Evolutionary conservation across 1,140 invertebrate species (phyloP), one percentile per base, ranked within the genome.

Genomic region (Lordiphosa stackelbergi): DNA sequence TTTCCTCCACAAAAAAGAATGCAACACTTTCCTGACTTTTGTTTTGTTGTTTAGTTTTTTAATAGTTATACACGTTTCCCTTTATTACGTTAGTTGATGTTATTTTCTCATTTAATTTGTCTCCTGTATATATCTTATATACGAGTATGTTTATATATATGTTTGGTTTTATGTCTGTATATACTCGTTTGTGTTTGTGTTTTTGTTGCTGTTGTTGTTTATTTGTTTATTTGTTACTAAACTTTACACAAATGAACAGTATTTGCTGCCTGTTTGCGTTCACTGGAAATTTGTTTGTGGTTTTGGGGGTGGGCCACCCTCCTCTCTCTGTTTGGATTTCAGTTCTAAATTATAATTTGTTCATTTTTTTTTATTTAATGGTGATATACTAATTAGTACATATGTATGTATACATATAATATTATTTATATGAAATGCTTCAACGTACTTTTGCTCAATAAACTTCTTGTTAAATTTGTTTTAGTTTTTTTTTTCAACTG

Each of bases 71-170:
- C 78, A 84, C 70, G 66, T 78, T 69, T 84, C 54, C 68, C 64
- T 84, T 84, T 83, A 83, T 84, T 83, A 78, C 53, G 64, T 73
- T 81, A 75, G 78, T 77, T 83, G 69, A 83, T 83, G 81, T 83
- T 83, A 69, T 69, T 81, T 72, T 81, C 69, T 83, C 75, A 63
- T 81, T 81, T 77, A 79, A 81, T 77, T 72, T 53, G 64, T 83
- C 55, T 75, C 66, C 75, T 75, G 75, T 79, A 81, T 62, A 66
- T 77, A 56, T 49, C 40, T 19, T 47, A 51, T 66, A 51, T 65
- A 11, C 51, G 34, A 57, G 34, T 57, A 53, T 55, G 43, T 68
- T 53, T 62, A 53, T 55, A 59, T 58, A 60, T 51, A 37, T 38
- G 9, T 48, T 34, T 12, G 6, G 9, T 34, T 48, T 10, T 68